phyloP scores from a whole-genome alignment of 2,888 invertebrate genomes.

The Lacanobia wlatinum region DNA sequence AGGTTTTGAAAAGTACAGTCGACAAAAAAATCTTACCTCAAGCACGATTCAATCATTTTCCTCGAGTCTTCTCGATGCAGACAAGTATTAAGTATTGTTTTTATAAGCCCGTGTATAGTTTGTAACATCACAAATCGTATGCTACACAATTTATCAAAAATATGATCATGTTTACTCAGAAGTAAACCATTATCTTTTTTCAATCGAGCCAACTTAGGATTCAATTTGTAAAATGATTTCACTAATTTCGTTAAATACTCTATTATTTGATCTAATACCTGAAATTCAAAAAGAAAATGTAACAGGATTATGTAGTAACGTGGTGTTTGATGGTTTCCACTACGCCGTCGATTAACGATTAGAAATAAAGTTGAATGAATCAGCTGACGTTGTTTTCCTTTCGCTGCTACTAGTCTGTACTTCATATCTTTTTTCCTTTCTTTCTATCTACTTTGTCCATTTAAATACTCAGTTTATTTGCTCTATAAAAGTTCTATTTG shows the following conservation, averaged over 20 bases:
- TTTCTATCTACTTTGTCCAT: neutral
- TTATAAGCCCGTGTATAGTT: constrained; percentile 89
- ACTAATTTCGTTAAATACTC: constrained; percentile 89
- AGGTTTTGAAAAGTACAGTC: neutral
- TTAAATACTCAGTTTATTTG: neutral
- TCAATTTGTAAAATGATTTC: constrained; percentile 88
- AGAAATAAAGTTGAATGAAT: constrained; percentile 33
- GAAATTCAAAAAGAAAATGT: constrained; percentile 67
- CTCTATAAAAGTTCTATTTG: neutral
- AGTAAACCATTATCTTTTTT: constrained; percentile 84
- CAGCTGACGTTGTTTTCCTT: constrained; percentile 40
- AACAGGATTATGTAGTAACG: neutral
- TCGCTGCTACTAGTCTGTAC: neutral
- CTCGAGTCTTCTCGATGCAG: constrained; percentile 91
- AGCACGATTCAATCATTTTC: constrained; percentile 89
- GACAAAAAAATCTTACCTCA: constrained; percentile 83
- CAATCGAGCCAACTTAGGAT: constrained; percentile 87
- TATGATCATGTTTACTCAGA: constrained; percentile 87
- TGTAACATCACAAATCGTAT: constrained; percentile 90
- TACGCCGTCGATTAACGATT: constrained; percentile 11
- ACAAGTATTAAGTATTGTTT: constrained; percentile 88
- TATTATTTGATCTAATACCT: constrained; percentile 91
- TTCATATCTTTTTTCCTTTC: neutral
- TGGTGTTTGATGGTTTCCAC: neutral
- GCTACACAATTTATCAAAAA: constrained; percentile 89